Evolutionary conservation across 2,888 invertebrate genomes (phyloP), one percentile per base, ranked within the genome.

Genomic region (Drosophila subquinaria): DNA sequence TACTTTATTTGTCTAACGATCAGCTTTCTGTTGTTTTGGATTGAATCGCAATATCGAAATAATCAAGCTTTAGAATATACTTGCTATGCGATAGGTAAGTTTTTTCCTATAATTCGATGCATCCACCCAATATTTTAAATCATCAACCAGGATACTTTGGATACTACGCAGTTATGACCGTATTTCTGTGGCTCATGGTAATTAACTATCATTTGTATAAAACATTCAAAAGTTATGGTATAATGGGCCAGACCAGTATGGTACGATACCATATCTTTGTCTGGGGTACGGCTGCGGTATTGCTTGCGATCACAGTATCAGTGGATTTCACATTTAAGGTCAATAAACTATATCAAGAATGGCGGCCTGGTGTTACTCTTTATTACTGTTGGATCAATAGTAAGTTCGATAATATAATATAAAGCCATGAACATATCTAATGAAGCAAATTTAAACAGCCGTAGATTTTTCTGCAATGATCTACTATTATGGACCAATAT

Each of bases 161-260:
- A 53, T 95, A 96, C 92, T 96, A 95, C 92, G 94, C 95, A 68
- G 96, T 96, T 90, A 94, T 96, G 92, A 94, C 95, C 30, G 95
- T 96, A 76, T 97, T 97, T 93, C 96, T 96, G 91, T 97, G 97
- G 97, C 94, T 97, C 82, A 96, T 96, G 90, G 95, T 96, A 11
- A 96, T 97, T 94, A 96, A 97, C 92, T 95, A 96, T 91, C 96
- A 96, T 90, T 95, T 97, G 85, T 97, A 96, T 95, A 95, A 95
- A 93, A 76, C 61, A 45, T 75, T 88, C 4, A 33, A 9, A 1
- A 15, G 20, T 0, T 9, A 79, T 79, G 10, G n/a, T 0, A n/a
- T 4, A 1, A 0, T 27, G 27, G 27, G 0, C 1, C 8, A 3
- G 0, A 11, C 2, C n/a, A 70, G 4, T 8, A 90, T 91, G 43